Percentiles rank a stretch among this genome's conserved stretches.
Conservation (phyloP, 2,888 invertebrate species). For the Drosophila niveifrons region DNA sequence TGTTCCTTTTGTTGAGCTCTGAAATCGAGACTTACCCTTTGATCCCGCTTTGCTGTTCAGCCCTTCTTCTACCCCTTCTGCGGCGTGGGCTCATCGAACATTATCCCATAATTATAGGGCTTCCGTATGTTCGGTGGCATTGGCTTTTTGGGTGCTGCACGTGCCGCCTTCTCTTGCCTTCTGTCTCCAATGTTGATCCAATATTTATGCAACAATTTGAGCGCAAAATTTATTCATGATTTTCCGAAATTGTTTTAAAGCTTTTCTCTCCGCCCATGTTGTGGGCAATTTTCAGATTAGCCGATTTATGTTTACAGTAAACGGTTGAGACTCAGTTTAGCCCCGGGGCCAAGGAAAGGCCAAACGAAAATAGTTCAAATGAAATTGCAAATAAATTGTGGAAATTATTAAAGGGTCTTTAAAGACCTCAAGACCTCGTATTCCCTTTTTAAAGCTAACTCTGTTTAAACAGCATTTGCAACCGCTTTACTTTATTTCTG, state of each 20-base stretch:
- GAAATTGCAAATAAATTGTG: neutral
- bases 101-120: slow-evolving; percentile 84
- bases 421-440: neutral
- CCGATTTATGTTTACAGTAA: slow-evolving; percentile 65
- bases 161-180: slow-evolving; percentile 46
- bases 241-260: slow-evolving; percentile 72
- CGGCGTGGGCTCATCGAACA: slow-evolving; percentile 71
- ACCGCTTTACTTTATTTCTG: slow-evolving; percentile 7
- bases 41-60: slow-evolving; percentile 55
- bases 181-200: slow-evolving; percentile 44
- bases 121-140: slow-evolving; percentile 66
- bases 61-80: slow-evolving; percentile 6
- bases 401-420: neutral
- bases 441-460: neutral
- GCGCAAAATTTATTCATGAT: slow-evolving; percentile 84
- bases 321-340: slow-evolving; percentile 8
- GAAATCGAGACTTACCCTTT: slow-evolving; percentile 80
- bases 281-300: slow-evolving; percentile 74
- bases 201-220: slow-evolving; percentile 83
- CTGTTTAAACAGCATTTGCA: neutral
- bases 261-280: slow-evolving; percentile 46
- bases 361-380: neutral
- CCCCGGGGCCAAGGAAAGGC: neutral
- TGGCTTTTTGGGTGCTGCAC: slow-evolving; percentile 61
- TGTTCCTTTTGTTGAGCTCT: slow-evolving; percentile 77